Conservation (phyloP, 2,888 invertebrate genomes). For the Drosophila fungiperda region DNA sequence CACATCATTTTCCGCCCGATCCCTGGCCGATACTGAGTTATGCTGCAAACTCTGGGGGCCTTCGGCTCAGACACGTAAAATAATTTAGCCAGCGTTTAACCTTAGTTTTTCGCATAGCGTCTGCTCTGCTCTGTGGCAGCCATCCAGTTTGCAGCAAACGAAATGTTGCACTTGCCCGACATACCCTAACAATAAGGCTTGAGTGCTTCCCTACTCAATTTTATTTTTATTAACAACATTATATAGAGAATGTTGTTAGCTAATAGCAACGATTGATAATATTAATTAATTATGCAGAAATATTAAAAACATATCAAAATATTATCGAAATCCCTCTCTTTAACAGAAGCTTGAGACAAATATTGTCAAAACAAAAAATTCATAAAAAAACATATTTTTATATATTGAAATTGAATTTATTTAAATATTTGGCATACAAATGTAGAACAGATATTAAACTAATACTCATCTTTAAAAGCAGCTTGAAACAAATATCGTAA, state of each 20-base stretch:
- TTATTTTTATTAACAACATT: neutral
- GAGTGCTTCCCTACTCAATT: neutral
- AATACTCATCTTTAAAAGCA: no score
- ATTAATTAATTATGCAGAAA: neutral
- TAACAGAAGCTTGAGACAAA: no score
- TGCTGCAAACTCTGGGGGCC: slow-evolving; percentile 62
- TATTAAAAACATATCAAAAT: neutral
- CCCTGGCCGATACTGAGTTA: slow-evolving; percentile 71
- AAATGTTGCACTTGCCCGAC: neutral
- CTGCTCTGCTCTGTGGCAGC: slow-evolving; percentile 20
- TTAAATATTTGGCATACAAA: no score
- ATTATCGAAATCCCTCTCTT: no score
- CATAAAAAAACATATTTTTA: no score
- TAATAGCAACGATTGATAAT: neutral
- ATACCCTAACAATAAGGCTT: neutral
- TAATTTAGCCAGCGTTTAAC: slow-evolving; percentile 84
- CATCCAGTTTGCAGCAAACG: slow-evolving; percentile 3
- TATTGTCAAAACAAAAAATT: no score
- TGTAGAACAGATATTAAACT: no score
- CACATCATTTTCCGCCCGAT: slow-evolving; percentile 76
- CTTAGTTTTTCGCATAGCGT: slow-evolving; percentile 70
- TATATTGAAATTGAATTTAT: no score
- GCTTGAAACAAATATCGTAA: no score
- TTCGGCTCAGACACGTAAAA: slow-evolving; percentile 78
- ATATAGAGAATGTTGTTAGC: neutral